Evolutionary conservation across 1,140 invertebrate genomes (phyloP).

Genomic region (Dendroctonus ponderosae): DNA sequence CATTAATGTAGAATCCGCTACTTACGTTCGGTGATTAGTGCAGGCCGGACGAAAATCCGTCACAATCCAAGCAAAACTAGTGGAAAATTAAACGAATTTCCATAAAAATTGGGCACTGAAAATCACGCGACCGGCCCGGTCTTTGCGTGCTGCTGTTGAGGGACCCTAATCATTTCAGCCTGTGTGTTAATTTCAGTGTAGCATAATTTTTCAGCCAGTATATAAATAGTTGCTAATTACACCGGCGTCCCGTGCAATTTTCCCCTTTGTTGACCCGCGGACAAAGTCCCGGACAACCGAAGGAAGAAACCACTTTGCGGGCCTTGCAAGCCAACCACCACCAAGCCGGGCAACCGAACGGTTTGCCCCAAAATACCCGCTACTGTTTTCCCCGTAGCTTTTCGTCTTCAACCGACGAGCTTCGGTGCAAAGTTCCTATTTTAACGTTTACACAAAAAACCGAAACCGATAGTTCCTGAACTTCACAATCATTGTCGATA

Average conservation of each 20-base stretch:
- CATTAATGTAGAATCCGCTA: too few species aligned
- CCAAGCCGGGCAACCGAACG: too few species aligned
- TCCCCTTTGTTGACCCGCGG: too few species aligned
- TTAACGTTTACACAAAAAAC: conserved; percentile 12
- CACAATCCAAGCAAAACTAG: not conserved
- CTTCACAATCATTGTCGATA: conserved; percentile 20
- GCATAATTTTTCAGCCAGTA: conserved; percentile 5
- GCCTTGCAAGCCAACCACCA: too few species aligned
- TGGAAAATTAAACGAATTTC: conserved; percentile 6
- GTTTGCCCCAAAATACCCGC: too few species aligned
- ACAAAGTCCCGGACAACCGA: too few species aligned
- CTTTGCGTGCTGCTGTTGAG: conserved; percentile 2
- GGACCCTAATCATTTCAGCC: conserved; percentile 9
- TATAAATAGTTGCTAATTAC: conserved; percentile 12
- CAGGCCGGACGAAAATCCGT: too few species aligned
- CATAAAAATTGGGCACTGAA: conserved; percentile 8
- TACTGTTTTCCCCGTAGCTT: too few species aligned
- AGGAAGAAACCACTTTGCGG: too few species aligned
- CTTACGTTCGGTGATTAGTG: too few species aligned
- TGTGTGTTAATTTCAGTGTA: conserved; percentile 9
- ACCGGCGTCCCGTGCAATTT: not conserved
- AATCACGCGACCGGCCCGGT: conserved; percentile 10
- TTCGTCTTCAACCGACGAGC: not conserved
- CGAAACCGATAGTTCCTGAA: conserved; percentile 19
- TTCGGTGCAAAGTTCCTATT: conserved; percentile 24